A percentile compares a stretch with the other conserved stretches of the same genome.
Conservation (phyloP, 2,797 vertebrate species). For the Urocyon cinereoargenteus region DNA sequence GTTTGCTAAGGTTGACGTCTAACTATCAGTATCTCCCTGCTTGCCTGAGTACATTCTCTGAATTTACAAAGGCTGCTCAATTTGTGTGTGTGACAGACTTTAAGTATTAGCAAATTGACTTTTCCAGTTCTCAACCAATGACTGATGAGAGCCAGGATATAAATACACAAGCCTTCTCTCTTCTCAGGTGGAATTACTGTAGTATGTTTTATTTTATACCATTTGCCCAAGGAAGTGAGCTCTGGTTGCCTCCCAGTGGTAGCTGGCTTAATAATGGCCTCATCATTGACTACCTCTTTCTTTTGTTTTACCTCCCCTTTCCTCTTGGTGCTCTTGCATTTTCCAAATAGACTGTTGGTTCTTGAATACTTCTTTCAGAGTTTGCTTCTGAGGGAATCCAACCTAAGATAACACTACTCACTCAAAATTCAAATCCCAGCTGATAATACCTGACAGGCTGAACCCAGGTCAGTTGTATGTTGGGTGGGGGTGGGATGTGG, state of each 20-base stretch:
- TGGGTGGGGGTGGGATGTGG: background rate
- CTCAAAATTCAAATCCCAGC: background rate
- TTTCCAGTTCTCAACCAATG: background rate
- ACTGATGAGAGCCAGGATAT: background rate
- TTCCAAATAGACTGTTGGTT: background rate
- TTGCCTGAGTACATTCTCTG: background rate
- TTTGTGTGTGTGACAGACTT: background rate
- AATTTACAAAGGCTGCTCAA: background rate
- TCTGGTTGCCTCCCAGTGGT: background rate
- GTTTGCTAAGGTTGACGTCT: background rate
- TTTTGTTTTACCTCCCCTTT: background rate
- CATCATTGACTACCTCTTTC: background rate
- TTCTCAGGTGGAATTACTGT: background rate
- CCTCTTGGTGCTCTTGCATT: background rate
- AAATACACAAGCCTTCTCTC: background rate
- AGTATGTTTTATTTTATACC: slow-evolving; percentile 22
- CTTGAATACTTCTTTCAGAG: background rate
- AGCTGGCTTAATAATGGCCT: background rate
- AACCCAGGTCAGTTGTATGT: background rate
- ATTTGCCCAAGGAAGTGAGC: slow-evolving; percentile 8
- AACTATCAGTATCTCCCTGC: background rate
- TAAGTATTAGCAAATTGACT: background rate
- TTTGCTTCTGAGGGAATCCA: background rate
- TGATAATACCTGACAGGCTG: background rate
- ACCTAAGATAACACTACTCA: background rate